Evolutionary conservation across 1,140 invertebrate species (phyloP).

Genomic region (Drosophila murphyi): DNA sequence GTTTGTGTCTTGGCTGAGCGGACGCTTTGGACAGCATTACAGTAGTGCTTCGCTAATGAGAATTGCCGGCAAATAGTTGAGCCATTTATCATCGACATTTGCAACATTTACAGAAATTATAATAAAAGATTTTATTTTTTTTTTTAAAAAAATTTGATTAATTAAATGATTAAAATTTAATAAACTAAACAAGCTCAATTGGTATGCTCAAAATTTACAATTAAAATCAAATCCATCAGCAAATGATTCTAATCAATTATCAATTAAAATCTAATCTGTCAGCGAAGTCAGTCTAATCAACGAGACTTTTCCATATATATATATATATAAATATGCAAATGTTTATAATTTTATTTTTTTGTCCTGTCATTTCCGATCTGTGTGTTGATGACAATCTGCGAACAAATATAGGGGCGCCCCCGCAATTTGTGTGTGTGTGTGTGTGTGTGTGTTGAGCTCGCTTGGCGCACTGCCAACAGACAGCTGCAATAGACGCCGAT

Average conservation of each 20-base stretch:
- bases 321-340: background rate
- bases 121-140: too few species aligned
- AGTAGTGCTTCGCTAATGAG: background rate
- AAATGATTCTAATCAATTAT: background rate
- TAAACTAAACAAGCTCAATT: too few species aligned
- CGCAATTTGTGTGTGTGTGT: slow-evolving; percentile 37
- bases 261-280: background rate
- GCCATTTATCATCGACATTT: too few species aligned
- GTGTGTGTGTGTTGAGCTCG: slow-evolving; percentile 13
- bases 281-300: background rate
- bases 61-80: background rate
- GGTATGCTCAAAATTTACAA: too few species aligned
- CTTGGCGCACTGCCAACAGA: slow-evolving; percentile 57
- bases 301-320: background rate
- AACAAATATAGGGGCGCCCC: slow-evolving; percentile 43
- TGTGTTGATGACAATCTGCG: slow-evolving; percentile 24
- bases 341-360: slow-evolving; percentile 12
- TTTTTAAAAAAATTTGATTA: too few species aligned
- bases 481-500: slow-evolving; percentile 1
- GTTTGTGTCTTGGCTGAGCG: slow-evolving; percentile 29
- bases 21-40: background rate
- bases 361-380: slow-evolving; percentile 67
- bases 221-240: too few species aligned
- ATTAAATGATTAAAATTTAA: too few species aligned
- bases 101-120: too few species aligned